A percentile compares a stretch with the other conserved stretches of the same genome.
These are phyloP conservation scores for Sinocyclocheilus anshuiensis DNA, from an alignment of 2,113 vertebrate genomes.

Conservation along the genomic window DNA sequence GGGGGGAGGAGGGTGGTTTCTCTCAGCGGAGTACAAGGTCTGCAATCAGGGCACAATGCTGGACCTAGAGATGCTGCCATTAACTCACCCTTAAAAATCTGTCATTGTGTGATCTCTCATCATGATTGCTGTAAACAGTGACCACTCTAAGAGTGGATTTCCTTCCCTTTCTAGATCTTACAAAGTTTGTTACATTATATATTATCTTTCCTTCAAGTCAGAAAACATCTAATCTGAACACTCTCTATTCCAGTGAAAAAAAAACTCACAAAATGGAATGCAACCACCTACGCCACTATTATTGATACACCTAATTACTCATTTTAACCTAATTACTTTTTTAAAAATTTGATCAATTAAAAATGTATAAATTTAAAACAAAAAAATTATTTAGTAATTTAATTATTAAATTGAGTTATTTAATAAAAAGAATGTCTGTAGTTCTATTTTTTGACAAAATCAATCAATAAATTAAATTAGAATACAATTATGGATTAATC, in stretches of 20 bases:
- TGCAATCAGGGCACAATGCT: slow-evolving; percentile 17
- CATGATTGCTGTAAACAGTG: not conserved
- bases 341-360: no score
- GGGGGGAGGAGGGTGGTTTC: slow-evolving; percentile 47
- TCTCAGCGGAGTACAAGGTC: slow-evolving; percentile 45
- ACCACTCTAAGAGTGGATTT: not conserved
- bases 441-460: no score
- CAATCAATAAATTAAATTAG: no score
- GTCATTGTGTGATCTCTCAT: not conserved
- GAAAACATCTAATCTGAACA: not conserved
- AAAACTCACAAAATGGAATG: not conserved
- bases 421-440: no score
- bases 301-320: not conserved
- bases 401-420: no score
- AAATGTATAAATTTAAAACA: no score
- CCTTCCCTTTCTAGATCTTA: not conserved
- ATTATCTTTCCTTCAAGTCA: not conserved
- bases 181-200: not conserved
- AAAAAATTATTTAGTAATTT: no score
- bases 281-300: not conserved
- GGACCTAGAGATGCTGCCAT: not conserved
- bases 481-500: no score
- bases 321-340: no score
- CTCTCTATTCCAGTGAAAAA: not conserved
- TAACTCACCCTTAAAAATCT: not conserved